phyloP scores from a whole-genome alignment of 2,797 vertebrate genomes.

The Ceyx erithaca region DNA sequence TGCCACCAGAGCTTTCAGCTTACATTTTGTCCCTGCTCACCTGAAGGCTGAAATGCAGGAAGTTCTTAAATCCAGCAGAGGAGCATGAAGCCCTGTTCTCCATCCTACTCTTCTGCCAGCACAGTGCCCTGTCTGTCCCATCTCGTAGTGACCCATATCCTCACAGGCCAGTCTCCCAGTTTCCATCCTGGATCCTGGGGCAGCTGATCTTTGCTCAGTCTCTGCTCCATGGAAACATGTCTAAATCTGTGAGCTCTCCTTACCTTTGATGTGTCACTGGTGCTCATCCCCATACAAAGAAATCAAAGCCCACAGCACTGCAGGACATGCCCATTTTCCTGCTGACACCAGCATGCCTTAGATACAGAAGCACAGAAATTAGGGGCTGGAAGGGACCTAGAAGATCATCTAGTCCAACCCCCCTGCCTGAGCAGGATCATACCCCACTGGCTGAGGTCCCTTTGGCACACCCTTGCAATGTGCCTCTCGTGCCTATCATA shows the following conservation, averaged over 20 bases:
- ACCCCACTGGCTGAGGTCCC: neutral
- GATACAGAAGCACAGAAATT: too few species aligned
- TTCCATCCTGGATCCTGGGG: fast-evolving
- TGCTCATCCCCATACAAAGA: neutral
- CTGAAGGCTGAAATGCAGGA: neutral
- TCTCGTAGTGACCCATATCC: neutral
- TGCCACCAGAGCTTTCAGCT: neutral
- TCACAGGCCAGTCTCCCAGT: neutral
- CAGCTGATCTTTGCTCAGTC: neutral
- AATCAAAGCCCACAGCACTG: neutral
- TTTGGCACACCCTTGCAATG: neutral
- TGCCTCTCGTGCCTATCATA: neutral
- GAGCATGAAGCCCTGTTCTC: neutral
- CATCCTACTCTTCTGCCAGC: neutral
- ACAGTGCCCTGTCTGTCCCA: fast-evolving
- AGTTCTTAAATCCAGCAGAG: neutral
- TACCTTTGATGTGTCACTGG: neutral
- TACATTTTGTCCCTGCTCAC: fast-evolving
- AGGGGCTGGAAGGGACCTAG: too few species aligned
- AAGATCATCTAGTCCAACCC: too few species aligned
- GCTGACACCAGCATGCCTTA: neutral
- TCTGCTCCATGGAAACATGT: neutral
- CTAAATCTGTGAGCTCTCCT: neutral
- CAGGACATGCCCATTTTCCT: neutral
- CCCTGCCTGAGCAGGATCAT: too few species aligned